These are phyloP conservation scores for Oryzias javanicus DNA, from an alignment of 2,113 vertebrate genomes.

Conservation along the genomic window DNA sequence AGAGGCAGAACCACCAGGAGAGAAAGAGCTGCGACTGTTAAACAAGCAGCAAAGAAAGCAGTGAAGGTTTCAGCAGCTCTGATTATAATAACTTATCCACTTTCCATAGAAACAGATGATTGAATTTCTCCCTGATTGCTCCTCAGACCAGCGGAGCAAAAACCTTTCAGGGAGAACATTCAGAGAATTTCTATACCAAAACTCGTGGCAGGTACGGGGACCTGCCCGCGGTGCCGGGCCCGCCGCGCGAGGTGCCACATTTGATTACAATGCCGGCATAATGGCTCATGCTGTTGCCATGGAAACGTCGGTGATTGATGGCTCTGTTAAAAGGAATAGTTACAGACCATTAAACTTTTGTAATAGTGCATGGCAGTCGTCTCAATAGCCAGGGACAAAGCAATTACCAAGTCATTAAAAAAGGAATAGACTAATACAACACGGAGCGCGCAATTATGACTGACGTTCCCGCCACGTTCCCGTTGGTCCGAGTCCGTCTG, in stretches of 20 bases:
- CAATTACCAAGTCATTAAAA: conserved; percentile 74
- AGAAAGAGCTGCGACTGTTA: conserved; percentile 19
- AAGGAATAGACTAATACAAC: conserved; percentile 68
- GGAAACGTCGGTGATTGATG: conserved; percentile 70
- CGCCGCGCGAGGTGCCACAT: conserved; percentile 18
- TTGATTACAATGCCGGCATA: conserved; percentile 50
- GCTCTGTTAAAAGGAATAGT: conserved; percentile 73
- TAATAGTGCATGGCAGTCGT: conserved; percentile 75
- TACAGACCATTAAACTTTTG: conserved; percentile 69
- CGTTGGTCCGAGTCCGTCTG: too few species aligned
- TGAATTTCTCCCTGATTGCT: conserved; percentile 56
- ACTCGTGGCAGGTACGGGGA: conserved; percentile 2
- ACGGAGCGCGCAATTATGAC: conserved; percentile 44
- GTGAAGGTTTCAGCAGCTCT: conserved; percentile 35
- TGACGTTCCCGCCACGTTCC: conserved; percentile 31
- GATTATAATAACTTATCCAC: conserved; percentile 58
- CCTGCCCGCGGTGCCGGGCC: background rate
- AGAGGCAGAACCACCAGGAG: conserved; percentile 10
- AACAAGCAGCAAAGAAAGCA: conserved; percentile 22
- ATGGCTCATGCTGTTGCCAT: conserved; percentile 54
- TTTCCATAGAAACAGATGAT: conserved; percentile 55
- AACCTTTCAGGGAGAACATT: conserved; percentile 9
- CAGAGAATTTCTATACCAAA: background rate
- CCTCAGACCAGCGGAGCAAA: conserved; percentile 27
- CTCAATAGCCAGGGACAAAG: conserved; percentile 72